Evolutionary conservation across 1,140 invertebrate species (phyloP), one percentile per base, ranked within the genome.

Genomic region (Drosophila rufa): DNA sequence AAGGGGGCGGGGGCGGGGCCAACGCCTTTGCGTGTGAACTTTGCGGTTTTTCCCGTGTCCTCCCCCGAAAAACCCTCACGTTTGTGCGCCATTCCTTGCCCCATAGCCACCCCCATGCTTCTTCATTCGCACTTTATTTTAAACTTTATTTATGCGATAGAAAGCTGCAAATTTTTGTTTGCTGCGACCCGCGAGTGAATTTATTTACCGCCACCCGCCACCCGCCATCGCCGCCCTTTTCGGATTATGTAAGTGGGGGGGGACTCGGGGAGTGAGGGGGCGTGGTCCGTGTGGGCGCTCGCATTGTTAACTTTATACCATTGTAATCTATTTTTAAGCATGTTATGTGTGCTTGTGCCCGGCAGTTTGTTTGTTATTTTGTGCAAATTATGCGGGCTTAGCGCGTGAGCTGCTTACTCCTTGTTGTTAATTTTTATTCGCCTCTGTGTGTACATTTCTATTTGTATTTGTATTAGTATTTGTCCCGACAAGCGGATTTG

Each of bases 111-210:
- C 5, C 40, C 36, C 38, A 43, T 46, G 36, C 53, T 59, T 79
- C 79, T 87, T 82, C 64, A 76, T 82, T 73, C 82, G 80, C 82
- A 83, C 80, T 86, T 87, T 86, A 87, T 86, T 86, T 86, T 86
- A 87, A 86, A 86, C 83, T 86, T 86, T 86, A 87, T 86, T 86
- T 86, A 86, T 87, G 82, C 83, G 83, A 87, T 82, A 76, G 82
- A 85, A 86, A 81, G 82, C 82, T 82, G 82, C 82, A 85, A 85
- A 86, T 86, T 86, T 85, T 86, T 82, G 82, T 82, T 85, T 86
- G 81, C 73, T 25, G 69, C 81, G 75, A 86, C 65, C 80, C 75
- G 83, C 55, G 62, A 65, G 75, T 71, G 65, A 84, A 84, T 84
- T 84, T 85, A 85, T 80, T 62, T 51, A 17, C 36, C 70, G 42